A percentile compares a stretch with the other conserved stretches of the same genome.
Conservation (phyloP, 2,113 vertebrate genomes). For the Chaetops frenatus region DNA sequence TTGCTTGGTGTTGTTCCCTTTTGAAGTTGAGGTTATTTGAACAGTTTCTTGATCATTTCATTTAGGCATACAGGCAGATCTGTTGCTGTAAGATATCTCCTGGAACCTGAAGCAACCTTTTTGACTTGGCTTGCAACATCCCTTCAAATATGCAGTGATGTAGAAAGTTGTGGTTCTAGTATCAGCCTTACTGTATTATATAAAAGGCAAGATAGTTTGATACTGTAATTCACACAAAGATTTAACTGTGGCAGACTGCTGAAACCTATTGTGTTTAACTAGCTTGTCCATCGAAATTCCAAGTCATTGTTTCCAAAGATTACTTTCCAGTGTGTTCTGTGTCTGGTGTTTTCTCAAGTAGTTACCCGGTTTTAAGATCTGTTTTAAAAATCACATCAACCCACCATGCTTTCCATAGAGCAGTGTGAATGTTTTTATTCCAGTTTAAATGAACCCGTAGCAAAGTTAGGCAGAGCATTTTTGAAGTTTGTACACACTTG, state of each 20-base stretch:
- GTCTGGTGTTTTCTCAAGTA: background rate
- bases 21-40: background rate
- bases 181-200: background rate
- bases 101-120: background rate
- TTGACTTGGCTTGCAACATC: background rate
- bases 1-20: background rate
- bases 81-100: background rate
- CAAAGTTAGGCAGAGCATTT: background rate
- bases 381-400: background rate
- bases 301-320: background rate
- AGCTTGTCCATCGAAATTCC: background rate
- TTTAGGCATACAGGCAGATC: background rate
- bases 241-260: background rate
- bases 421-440: background rate
- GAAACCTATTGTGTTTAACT: background rate
- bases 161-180: background rate
- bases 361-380: background rate
- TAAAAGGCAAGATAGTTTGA: background rate
- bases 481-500: background rate
- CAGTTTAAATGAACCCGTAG: background rate
- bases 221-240: background rate
- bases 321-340: background rate
- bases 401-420: background rate
- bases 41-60: background rate
- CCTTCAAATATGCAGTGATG: background rate